Percentiles rank a stretch among this genome's conserved stretches.
Evolutionary conservation across 2,113 vertebrate species (phyloP).

Genomic region (Aepyceros melampus): DNA sequence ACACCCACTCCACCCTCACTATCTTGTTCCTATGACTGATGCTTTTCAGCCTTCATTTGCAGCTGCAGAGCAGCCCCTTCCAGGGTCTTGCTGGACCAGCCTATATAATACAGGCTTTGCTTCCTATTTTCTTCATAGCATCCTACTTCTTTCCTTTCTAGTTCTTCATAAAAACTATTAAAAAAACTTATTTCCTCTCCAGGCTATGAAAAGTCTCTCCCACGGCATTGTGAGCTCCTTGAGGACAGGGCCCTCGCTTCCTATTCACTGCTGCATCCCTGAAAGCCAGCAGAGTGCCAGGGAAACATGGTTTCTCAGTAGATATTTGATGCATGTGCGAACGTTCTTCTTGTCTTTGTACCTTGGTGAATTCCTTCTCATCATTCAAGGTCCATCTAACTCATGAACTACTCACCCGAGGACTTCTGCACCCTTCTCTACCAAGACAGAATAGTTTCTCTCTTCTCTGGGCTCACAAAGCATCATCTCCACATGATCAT

Average conservation of each 20-base stretch:
- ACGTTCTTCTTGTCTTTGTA: background rate
- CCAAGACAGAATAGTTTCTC: background rate
- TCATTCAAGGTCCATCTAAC: background rate
- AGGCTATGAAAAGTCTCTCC: background rate
- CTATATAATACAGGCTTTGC: background rate
- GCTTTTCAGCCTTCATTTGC: background rate
- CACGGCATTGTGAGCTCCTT: background rate
- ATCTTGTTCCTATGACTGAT: background rate
- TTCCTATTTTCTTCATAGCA: background rate
- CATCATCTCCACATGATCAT: background rate
- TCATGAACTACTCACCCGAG: background rate
- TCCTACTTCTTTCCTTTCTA: background rate
- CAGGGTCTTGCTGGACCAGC: background rate
- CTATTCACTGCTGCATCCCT: background rate
- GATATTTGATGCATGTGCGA: background rate
- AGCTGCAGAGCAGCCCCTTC: background rate
- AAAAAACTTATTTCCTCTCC: background rate
- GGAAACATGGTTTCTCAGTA: fast-evolving
- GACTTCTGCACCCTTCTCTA: background rate
- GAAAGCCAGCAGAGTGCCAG: no score
- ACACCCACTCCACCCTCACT: background rate
- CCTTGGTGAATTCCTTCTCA: background rate
- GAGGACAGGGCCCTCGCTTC: background rate
- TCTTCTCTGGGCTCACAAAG: background rate
- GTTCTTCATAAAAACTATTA: background rate